These are phyloP conservation scores for Melanerpes aurifrons DNA, from an alignment of 2,113 vertebrate species.

Conservation along the genomic window DNA sequence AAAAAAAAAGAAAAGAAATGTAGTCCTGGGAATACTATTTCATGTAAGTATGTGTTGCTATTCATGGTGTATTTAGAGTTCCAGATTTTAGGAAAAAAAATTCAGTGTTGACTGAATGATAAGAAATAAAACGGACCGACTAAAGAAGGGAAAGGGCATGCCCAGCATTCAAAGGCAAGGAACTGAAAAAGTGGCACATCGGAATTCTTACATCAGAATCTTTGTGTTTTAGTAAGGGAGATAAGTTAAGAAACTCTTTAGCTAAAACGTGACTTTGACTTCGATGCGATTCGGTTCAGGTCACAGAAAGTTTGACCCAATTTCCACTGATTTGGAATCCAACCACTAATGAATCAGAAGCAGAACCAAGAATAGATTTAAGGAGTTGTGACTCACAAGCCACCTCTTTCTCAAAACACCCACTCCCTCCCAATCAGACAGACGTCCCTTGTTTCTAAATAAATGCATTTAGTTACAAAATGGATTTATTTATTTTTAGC, in stretches of 20 bases:
- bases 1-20: not conserved
- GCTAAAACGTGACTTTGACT: constrained; percentile 17
- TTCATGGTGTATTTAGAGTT: not conserved
- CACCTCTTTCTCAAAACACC: constrained; percentile 65
- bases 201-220: not conserved
- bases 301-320: constrained; percentile 31
- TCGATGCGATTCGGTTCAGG: constrained; percentile 24
- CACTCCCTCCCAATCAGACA: constrained; percentile 61
- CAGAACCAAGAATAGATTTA: constrained; percentile 57
- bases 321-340: constrained; percentile 46
- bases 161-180: not conserved
- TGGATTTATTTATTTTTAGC: constrained; percentile 68
- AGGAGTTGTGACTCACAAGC: constrained; percentile 68
- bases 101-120: not conserved
- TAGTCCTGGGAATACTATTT: not conserved
- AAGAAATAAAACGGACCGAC: not conserved
- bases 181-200: not conserved
- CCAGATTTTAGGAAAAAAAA: not conserved
- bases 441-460: constrained; percentile 68
- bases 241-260: constrained; percentile 27
- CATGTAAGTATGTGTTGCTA: not conserved
- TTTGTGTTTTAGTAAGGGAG: not conserved
- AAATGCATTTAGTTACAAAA: constrained; percentile 63
- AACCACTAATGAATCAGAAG: constrained; percentile 59
- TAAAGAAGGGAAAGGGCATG: not conserved